Percentiles rank a stretch among this genome's conserved stretches.
Conservation (phyloP, 2,113 vertebrate genomes). For the Bos taurus region DNA sequence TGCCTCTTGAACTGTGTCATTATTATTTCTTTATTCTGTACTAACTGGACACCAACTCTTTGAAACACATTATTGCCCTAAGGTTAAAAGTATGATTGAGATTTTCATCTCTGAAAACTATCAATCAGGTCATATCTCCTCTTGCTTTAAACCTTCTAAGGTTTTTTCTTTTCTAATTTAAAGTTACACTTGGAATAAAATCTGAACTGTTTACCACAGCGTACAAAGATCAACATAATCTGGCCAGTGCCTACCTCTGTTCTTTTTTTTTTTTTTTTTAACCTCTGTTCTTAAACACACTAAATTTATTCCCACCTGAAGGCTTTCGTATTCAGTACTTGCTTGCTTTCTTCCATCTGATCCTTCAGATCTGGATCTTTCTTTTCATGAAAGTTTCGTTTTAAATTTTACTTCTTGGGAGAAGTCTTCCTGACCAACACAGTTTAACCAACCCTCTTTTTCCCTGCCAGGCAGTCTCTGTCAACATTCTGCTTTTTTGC, state of each 20-base stretch:
- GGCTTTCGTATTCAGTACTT: background rate
- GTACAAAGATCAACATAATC: background rate
- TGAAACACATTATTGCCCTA: background rate
- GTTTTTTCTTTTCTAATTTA: background rate
- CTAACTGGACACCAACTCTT: background rate
- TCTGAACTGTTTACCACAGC: background rate
- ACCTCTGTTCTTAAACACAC: background rate
- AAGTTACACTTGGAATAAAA: background rate
- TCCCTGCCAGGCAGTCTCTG: background rate
- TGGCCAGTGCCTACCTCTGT: background rate
- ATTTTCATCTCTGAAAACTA: slow-evolving; percentile 43
- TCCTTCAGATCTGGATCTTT: background rate
- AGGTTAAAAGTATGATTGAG: background rate
- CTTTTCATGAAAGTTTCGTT: background rate
- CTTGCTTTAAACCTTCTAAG: background rate
- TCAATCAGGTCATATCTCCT: background rate
- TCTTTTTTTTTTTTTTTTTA: background rate
- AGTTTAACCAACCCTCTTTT: background rate
- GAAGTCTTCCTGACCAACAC: background rate
- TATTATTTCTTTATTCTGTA: background rate
- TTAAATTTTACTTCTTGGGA: background rate
- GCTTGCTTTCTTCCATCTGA: background rate
- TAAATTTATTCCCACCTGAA: background rate
- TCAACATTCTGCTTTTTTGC: background rate
- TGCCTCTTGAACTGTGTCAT: background rate